A percentile compares a stretch with the other conserved stretches of the same genome.
Conservation (phyloP, 2,888 invertebrate genomes). For the Drosophila vallismaia region DNA sequence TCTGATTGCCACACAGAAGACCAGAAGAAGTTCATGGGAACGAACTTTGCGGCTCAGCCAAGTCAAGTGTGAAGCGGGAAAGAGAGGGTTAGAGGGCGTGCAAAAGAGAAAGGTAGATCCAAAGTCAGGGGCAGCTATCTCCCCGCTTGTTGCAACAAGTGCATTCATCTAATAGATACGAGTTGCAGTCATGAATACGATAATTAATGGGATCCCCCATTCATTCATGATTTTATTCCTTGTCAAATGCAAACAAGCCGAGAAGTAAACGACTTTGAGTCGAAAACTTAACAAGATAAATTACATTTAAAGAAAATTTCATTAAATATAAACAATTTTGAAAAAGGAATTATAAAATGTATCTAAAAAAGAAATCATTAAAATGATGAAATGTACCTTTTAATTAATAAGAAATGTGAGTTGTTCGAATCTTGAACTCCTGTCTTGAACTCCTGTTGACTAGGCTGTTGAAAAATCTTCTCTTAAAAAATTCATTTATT, state of each 20-base stretch:
- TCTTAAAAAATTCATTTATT: too few species aligned
- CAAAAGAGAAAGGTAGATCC: not conserved
- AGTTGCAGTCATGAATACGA: slow-evolving; percentile 29
- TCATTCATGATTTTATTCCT: slow-evolving; percentile 38
- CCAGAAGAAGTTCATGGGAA: slow-evolving; percentile 70
- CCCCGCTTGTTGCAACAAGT: slow-evolving; percentile 22
- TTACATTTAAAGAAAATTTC: not conserved
- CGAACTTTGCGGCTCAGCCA: slow-evolving; percentile 52
- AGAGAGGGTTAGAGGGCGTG: not conserved
- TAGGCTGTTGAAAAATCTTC: too few species aligned
- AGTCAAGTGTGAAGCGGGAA: slow-evolving; percentile 63
- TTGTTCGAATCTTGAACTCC: too few species aligned
- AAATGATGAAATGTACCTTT: too few species aligned
- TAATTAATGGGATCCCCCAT: slow-evolving; percentile 31
- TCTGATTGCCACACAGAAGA: slow-evolving; percentile 53
- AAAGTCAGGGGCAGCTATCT: not conserved
- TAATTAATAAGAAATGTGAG: too few species aligned
- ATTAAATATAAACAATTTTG: too few species aligned
- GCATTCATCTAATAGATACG: slow-evolving; percentile 36
- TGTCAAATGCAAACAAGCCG: slow-evolving; percentile 1
- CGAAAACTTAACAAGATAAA: not conserved
- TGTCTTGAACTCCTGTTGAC: too few species aligned
- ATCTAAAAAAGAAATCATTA: too few species aligned
- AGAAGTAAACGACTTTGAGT: not conserved
- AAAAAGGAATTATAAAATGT: too few species aligned